A percentile compares a stretch with the other conserved stretches of the same genome.
These are phyloP conservation scores for Psylliodes chrysocephalus DNA, from an alignment of 2,888 invertebrate genomes.

Conservation along the genomic window DNA sequence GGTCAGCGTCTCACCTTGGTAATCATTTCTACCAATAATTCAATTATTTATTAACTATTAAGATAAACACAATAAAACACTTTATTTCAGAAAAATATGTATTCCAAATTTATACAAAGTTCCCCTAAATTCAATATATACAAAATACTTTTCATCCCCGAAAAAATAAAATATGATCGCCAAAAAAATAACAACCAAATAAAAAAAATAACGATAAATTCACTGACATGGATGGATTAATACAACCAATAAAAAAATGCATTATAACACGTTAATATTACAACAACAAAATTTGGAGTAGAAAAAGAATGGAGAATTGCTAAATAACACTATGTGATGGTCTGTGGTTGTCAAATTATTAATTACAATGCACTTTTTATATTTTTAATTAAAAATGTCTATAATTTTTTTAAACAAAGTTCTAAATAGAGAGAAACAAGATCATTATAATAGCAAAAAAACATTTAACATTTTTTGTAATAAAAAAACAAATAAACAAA, in stretches of 20 bases:
- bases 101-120: conserved; percentile 18
- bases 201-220: conserved; percentile 3
- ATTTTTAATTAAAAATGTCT: no score
- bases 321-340: not conserved
- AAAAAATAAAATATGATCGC: conserved; percentile 5
- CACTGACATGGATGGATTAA: conserved; percentile 9
- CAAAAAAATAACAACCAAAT: conserved; percentile 9
- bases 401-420: no score
- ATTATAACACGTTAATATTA: conserved; percentile 4
- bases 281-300: not conserved
- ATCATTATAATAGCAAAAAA: no score
- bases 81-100: conserved; percentile 11
- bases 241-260: conserved; percentile 14
- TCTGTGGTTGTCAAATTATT: not conserved
- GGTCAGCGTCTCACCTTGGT: no score
- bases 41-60: no score
- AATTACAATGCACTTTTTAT: not conserved
- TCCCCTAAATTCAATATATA: conserved; percentile 14
- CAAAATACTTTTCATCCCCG: conserved; percentile 8
- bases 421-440: no score
- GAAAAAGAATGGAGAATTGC: not conserved
- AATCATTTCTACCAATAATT: no score
- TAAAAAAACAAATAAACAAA: no score
- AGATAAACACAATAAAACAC: no score
- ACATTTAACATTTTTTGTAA: no score